Evolutionary conservation across 2,888 invertebrate genomes (phyloP).

Genomic region (Drosophila merina): DNA sequence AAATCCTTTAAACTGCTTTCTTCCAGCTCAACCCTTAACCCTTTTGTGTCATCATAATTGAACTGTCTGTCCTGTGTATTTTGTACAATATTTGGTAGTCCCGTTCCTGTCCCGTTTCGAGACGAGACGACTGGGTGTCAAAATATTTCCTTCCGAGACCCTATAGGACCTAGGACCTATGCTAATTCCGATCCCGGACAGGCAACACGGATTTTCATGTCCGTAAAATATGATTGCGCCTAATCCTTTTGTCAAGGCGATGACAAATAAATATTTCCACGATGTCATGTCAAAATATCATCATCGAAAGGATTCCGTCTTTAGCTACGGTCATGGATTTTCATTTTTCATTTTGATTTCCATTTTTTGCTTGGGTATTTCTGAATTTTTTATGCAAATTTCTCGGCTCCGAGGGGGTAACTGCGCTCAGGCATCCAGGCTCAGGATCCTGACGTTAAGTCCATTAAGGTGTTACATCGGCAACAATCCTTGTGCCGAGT

Average conservation of each 20-base stretch:
- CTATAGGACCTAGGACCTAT: constrained; percentile 39
- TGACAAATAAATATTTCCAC: constrained; percentile 73
- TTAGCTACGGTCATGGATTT: constrained; percentile 18
- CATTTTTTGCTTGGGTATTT: constrained; percentile 25
- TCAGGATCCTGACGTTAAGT: constrained; percentile 39
- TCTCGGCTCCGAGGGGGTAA: constrained; percentile 47
- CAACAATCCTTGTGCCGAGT: constrained; percentile 74
- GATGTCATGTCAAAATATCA: constrained; percentile 66
- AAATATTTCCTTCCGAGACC: constrained; percentile 52
- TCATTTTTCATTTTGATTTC: constrained; percentile 21
- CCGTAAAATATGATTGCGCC: constrained; percentile 59
- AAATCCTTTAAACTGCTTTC: neutral
- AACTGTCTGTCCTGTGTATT: constrained; percentile 35
- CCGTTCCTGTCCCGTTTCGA: constrained; percentile 14
- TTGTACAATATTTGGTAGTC: neutral
- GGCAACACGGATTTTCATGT: constrained; percentile 32
- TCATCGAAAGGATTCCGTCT: constrained; percentile 18
- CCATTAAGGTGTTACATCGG: constrained; percentile 73
- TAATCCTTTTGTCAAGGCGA: constrained; percentile 62
- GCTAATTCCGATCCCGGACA: constrained; percentile 52
- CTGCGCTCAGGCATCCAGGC: constrained; percentile 12
- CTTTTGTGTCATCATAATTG: constrained; percentile 44
- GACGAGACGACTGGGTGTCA: constrained; percentile 50
- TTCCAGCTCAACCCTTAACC: constrained; percentile 27
- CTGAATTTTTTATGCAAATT: constrained; percentile 70